These are phyloP conservation scores for Gambusia yucatana DNA, from an alignment of 2,797 vertebrate species.

Conservation along the genomic window DNA sequence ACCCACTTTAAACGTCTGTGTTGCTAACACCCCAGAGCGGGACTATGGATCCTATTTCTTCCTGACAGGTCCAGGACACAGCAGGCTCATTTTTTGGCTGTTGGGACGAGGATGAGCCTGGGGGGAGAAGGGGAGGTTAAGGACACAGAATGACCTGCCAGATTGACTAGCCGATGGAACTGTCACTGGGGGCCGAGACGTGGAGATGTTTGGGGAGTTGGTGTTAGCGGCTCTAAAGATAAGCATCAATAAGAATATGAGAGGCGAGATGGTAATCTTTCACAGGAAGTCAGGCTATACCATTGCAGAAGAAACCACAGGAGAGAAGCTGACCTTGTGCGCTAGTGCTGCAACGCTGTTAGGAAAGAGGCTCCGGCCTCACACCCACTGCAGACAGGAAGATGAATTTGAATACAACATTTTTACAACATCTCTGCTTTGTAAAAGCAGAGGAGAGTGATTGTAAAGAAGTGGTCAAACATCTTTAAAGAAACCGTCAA, in stretches of 20 bases:
- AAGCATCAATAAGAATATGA: constrained; percentile 78
- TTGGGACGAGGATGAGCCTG: constrained; percentile 15
- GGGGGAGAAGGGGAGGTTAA: constrained; percentile 14
- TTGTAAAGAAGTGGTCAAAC: not conserved
- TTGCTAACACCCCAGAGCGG: constrained; percentile 35
- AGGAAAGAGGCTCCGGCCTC: constrained; percentile 39
- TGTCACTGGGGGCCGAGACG: constrained; percentile 63
- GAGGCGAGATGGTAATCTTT: constrained; percentile 72
- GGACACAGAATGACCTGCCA: constrained; percentile 62
- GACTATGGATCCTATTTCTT: constrained; percentile 70
- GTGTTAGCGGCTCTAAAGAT: constrained; percentile 71
- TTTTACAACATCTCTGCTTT: not conserved
- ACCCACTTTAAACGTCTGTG: constrained; percentile 45
- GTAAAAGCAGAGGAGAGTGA: constrained; percentile 17
- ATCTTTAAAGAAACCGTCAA: not conserved
- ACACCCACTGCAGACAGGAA: constrained; percentile 52
- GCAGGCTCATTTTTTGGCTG: constrained; percentile 57
- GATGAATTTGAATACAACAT: constrained; percentile 7
- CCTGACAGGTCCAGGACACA: constrained; percentile 68
- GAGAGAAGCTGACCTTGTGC: constrained; percentile 77
- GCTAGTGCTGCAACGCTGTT: constrained; percentile 48
- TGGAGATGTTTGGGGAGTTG: constrained; percentile 67
- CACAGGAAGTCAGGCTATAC: constrained; percentile 78
- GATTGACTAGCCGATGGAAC: constrained; percentile 70
- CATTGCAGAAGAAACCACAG: constrained; percentile 75